Conservation (phyloP, 2,888 invertebrate species). For the Elmis aenea region DNA sequence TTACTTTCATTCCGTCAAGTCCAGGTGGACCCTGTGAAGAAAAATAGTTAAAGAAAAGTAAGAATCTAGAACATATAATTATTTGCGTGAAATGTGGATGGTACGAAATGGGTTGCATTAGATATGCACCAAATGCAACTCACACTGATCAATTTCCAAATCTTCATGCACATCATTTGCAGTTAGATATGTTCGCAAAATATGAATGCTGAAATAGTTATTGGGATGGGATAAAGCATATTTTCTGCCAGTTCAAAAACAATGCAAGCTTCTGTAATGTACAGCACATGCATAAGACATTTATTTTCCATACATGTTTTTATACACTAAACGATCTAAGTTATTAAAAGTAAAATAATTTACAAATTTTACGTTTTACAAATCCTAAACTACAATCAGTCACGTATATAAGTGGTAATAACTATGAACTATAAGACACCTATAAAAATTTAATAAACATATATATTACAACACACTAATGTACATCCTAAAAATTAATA, state of each 20-base stretch:
- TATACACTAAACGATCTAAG: slow-evolving; percentile 37
- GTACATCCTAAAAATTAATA: slow-evolving; percentile 30
- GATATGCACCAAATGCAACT: slow-evolving; percentile 17
- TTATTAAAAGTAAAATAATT: slow-evolving; percentile 38
- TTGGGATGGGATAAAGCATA: slow-evolving; percentile 9
- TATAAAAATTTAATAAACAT: slow-evolving; percentile 42
- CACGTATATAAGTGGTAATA: slow-evolving; percentile 22
- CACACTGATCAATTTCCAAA: slow-evolving; percentile 16
- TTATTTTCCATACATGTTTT: slow-evolving; percentile 46
- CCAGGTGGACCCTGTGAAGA: slow-evolving; percentile 84
- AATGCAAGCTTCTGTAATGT: slow-evolving; percentile 37
- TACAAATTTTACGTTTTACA: slow-evolving; percentile 32
- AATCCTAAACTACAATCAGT: slow-evolving; percentile 24
- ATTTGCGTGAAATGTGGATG: slow-evolving; percentile 11
- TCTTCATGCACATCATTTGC: slow-evolving; percentile 17
- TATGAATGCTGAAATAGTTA: slow-evolving; percentile 3
- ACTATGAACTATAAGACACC: slow-evolving; percentile 39
- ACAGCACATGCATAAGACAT: slow-evolving; percentile 49
- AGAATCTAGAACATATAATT: slow-evolving; percentile 15
- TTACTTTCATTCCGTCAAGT: slow-evolving; percentile 94
- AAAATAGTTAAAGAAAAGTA: slow-evolving; percentile 45
- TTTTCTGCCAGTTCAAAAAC: slow-evolving; percentile 16
- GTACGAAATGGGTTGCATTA: slow-evolving; percentile 17
- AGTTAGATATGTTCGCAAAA: not conserved
- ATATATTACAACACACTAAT: slow-evolving; percentile 42